phyloP scores from a whole-genome alignment of 2,888 invertebrate genomes.

The Polia nebulosa region DNA sequence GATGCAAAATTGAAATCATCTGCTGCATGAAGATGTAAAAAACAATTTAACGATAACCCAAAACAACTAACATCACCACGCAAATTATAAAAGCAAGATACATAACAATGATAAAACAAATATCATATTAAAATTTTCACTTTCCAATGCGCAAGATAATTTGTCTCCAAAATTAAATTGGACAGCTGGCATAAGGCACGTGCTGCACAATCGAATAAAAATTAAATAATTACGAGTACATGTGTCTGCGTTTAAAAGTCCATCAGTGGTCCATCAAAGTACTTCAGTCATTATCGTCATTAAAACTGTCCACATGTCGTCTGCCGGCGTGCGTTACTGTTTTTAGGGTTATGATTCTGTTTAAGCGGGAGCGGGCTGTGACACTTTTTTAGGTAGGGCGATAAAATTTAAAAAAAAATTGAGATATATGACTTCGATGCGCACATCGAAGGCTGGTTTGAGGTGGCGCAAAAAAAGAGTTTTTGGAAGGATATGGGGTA shows the following conservation, averaged over 20 bases:
- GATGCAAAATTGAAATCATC: not conserved
- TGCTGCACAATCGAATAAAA: slow-evolving; percentile 60
- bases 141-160: slow-evolving; percentile 48
- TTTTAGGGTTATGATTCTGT: slow-evolving; percentile 36
- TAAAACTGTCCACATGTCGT: slow-evolving; percentile 69
- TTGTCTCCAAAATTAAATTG: slow-evolving; percentile 56
- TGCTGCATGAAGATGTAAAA: not conserved
- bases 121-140: slow-evolving; percentile 30
- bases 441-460: no score
- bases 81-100: not conserved
- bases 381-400: not conserved
- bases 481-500: no score
- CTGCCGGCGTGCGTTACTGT: slow-evolving; percentile 68
- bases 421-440: no score
- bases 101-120: slow-evolving; percentile 14
- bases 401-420: no score
- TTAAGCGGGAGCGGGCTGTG: slow-evolving; percentile 30
- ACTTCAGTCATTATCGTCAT: slow-evolving; percentile 69
- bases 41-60: not conserved
- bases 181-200: slow-evolving; percentile 55
- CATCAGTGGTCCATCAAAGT: slow-evolving; percentile 59
- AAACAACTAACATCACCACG: not conserved
- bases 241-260: slow-evolving; percentile 78
- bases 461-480: no score
- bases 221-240: slow-evolving; percentile 77